Base-by-base conservation (phyloP, 2,888 invertebrate genomes). In the Leptopilina myrica region DNA sequence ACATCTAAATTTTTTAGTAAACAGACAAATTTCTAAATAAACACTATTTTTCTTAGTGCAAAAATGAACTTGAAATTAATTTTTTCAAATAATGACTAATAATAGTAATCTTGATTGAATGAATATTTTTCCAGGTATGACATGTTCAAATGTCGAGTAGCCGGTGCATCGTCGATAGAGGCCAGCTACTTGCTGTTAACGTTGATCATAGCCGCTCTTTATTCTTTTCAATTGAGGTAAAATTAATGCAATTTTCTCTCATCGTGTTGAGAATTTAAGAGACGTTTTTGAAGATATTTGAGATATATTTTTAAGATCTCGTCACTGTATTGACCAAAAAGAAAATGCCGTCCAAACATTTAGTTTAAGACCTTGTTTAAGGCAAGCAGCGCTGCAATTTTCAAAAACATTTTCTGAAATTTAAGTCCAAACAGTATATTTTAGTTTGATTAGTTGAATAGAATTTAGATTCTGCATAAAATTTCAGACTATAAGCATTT, bases 91-190 rank as follows among this genome's bases (percentile, higher is more conserved):
- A 7, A 14, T 1, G n/a, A 56, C 3, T 33, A 5, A 26, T 6
- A 64, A 40, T 5, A 69, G 53, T 69, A 20, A 56, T n/a, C 33
- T n/a, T 40, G 11, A 20, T 9, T 59, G 26, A 66, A 66, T 53
- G 26, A 8, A 64, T 69, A 76, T 20, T 80, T 90, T 88, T 14
- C 86, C 86, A 93, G 93, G 84, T 97, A 96, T 83, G 97, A 98
- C 91, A 96, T 97, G 95, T 96, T 98, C 89, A 97, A 96, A 89
- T 99, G 98, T 90, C 94, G 98, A 53, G 92, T 98, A 83, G 98
- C 98, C 0, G 97, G 96, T 33, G 97, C 97, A 0, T 93, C 95
- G 0, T 93, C 93, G 1, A 90, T 95, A 79, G 94, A 95, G 87
- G 93, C 94, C 67, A 96, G 94, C 88, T 89, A 89, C 86, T 77